A percentile compares a stretch with the other conserved stretches of the same genome.
These are phyloP conservation scores for Semotilus atromaculatus DNA, from an alignment of 2,797 vertebrate genomes.

Conservation along the genomic window DNA sequence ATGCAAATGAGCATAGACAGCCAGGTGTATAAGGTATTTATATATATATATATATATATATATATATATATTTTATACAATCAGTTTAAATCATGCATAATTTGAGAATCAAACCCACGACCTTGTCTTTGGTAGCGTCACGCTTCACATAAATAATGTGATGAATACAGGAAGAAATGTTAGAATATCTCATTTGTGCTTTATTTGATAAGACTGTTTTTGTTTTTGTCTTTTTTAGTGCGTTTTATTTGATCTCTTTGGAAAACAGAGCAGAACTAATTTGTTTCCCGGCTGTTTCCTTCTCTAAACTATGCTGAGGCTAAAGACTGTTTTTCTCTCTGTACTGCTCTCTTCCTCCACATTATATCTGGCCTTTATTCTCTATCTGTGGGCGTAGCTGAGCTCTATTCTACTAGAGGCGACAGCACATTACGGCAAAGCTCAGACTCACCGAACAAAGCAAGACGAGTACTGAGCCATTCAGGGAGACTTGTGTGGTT, in stretches of 20 bases:
- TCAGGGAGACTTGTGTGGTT: conserved; percentile 13
- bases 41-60: too few species aligned
- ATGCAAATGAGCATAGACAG: neutral
- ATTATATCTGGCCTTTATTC: conserved; percentile 34
- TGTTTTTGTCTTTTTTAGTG: conserved; percentile 18
- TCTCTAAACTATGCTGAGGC: conserved; percentile 50
- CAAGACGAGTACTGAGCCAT: conserved; percentile 16
- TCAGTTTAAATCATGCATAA: neutral
- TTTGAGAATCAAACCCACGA: neutral
- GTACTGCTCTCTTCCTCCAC: neutral
- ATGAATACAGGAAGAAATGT: neutral
- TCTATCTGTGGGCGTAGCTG: conserved; percentile 35
- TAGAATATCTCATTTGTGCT: neutral
- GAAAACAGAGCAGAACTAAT: conserved; percentile 61
- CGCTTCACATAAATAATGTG: neutral
- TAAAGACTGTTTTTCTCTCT: conserved; percentile 35
- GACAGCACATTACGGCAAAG: conserved; percentile 41
- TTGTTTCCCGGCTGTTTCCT: conserved; percentile 37
- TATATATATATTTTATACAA: neutral
- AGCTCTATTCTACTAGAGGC: conserved; percentile 34
- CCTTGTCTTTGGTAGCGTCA: neutral
- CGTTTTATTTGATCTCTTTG: conserved; percentile 10
- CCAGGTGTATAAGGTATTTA: neutral
- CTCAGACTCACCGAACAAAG: conserved; percentile 32
- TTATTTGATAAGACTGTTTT: conserved; percentile 7